A percentile compares a stretch with the other conserved stretches of the same genome.
Conservation (phyloP, 2,888 invertebrate genomes). For the Lasioglossum morio region DNA sequence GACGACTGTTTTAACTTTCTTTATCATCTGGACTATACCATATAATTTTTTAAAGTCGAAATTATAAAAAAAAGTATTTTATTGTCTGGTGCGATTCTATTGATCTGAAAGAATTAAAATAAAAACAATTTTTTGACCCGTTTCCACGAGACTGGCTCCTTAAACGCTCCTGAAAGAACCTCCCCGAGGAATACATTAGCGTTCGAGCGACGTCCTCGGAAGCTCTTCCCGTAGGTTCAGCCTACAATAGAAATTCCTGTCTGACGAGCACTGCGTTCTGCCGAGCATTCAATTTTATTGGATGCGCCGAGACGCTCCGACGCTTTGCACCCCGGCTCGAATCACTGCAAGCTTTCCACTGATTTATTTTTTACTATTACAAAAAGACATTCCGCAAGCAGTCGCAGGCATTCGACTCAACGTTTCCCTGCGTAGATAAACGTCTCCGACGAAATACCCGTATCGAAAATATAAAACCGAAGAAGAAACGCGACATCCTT, state of each 20-base stretch:
- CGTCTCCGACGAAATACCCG: neutral
- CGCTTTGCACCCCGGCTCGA: neutral
- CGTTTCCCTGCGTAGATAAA: neutral
- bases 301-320: neutral
- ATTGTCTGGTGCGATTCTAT: no score
- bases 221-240: neutral
- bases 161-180: neutral
- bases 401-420: neutral
- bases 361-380: conserved; percentile 10
- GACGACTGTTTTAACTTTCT: no score
- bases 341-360: neutral
- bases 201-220: neutral
- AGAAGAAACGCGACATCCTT: neutral
- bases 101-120: neutral
- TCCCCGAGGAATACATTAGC: neutral
- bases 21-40: no score
- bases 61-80: no score
- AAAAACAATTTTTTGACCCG: neutral
- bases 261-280: conserved; percentile 4
- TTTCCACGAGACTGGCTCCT: neutral
- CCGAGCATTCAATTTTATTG: conserved; percentile 11
- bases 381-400: neutral
- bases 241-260: neutral
- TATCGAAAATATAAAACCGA: neutral
- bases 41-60: no score